Conservation (phyloP, 2,113 vertebrate species). For the Xenopus borealis region DNA sequence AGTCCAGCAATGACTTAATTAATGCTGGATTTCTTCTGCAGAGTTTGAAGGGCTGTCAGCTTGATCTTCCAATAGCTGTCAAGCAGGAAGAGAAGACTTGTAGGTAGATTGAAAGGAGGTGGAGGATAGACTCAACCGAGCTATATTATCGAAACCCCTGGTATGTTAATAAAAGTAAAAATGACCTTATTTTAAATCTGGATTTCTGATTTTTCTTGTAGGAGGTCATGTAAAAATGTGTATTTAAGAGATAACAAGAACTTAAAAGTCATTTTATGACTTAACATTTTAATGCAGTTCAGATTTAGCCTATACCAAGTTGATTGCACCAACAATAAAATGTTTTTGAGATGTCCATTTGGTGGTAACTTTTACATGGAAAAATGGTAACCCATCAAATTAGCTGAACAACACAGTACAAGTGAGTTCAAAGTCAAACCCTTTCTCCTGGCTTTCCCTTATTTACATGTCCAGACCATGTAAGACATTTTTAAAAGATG, state of each 20-base stretch:
- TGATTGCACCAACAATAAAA: too few relatives aligned
- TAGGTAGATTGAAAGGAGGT: conserved; percentile 75
- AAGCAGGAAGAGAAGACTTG: conserved; percentile 64
- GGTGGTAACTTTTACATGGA: too few relatives aligned
- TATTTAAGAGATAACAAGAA: conserved; percentile 58
- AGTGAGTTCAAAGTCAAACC: too few relatives aligned
- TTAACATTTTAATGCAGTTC: too few relatives aligned
- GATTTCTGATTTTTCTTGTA: conserved; percentile 48
- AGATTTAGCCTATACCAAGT: too few relatives aligned
- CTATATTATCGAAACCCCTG: conserved; percentile 47
- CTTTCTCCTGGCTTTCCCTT: too few relatives aligned
- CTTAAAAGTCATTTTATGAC: conserved; percentile 52
- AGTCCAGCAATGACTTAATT: conserved; percentile 99
- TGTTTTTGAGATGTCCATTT: too few relatives aligned
- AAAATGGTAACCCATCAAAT: too few relatives aligned
- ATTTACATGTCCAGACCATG: too few relatives aligned
- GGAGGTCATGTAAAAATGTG: conserved; percentile 61
- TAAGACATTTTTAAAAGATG: too few relatives aligned
- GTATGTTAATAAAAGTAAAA: background rate
- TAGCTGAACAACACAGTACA: too few relatives aligned
- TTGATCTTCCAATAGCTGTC: conserved; percentile 86
- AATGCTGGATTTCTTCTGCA: conserved; percentile 89
- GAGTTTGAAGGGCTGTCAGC: conserved; percentile 94
- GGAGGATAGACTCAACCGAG: conserved; percentile 54
- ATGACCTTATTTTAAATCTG: conserved; percentile 60